Evolutionary conservation across 2,888 invertebrate genomes (phyloP), one percentile per base, ranked within the genome.

Genomic region (Drosophila neotestacea): DNA sequence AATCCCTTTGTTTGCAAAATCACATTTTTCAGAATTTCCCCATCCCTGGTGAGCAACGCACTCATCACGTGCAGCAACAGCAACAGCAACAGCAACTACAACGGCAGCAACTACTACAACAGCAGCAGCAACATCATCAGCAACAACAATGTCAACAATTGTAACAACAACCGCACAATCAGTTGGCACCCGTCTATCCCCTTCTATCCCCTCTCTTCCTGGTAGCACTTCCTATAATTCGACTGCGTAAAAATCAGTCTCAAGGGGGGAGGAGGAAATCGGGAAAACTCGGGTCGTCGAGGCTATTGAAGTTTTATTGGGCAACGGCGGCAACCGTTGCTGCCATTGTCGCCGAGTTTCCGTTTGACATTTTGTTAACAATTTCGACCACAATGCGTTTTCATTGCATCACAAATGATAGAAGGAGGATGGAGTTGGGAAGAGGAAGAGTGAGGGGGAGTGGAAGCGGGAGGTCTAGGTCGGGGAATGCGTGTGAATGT

Each of bases 301-400:
- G 76, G 78, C 76, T 73, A 84, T 87, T 85, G 87, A 87, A 87
- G 85, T 87, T 85, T 85, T 85, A 85, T 85, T 87, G 84, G 72
- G 82, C 80, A 72, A 65, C 72, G 70, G 48, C 77, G 69, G 63
- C 62, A n/a, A 51, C 41, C 13, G 60, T 39, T 30, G 65, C 52
- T 28, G 69, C 50, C 27, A 50, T 27, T 59, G 69, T 63, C 55
- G 78, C 56, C 66, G 81, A 67, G 84, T 73, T 86, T 86, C 88
- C 85, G 86, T 86, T 86, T 86, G 85, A 86, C 88, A 86, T 86
- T 86, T 88, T 86, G 85, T 86, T 86, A 86, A 86, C 88, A 86
- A 86, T 86, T 86, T 88, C 84, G 88, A 86, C 85, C 85, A 88
- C 85, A 86, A 86, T 86, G 85, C 85, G 86, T 82, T 86, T 87